phyloP scores from a whole-genome alignment of 2,888 invertebrate genomes.

The Lasioglossum oenotherae region DNA sequence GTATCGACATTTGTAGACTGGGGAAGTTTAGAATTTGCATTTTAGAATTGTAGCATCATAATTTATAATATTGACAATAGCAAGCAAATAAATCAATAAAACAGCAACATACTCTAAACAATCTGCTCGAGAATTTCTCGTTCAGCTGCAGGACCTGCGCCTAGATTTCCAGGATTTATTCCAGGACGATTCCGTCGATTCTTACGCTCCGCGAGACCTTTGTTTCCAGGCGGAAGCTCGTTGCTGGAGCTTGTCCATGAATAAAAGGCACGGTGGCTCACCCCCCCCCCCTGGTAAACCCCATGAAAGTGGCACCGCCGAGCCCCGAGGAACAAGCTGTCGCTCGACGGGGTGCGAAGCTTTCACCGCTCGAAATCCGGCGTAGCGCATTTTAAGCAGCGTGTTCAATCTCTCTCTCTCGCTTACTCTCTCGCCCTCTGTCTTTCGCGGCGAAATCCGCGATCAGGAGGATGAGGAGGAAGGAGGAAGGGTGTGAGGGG shows the following conservation, averaged over 20 bases:
- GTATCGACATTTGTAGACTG: too few relatives aligned
- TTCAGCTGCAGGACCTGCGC: neutral
- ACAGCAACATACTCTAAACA: neutral
- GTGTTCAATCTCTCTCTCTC: conserved; percentile 19
- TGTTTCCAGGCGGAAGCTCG: neutral
- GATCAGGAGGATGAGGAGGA: conserved; percentile 11
- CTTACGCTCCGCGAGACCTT: neutral
- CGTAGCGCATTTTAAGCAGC: conserved; percentile 27
- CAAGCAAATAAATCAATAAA: neutral
- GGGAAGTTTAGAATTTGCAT: too few relatives aligned
- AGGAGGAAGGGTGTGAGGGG: neutral
- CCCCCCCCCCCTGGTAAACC: neutral
- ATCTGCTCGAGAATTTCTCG: neutral
- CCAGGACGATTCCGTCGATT: conserved; percentile 1
- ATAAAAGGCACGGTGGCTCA: neutral
- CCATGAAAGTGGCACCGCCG: neutral
- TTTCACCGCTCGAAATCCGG: conserved; percentile 31
- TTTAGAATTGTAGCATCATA: too few relatives aligned
- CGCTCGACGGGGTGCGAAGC: neutral
- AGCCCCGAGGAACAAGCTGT: conserved; percentile 7
- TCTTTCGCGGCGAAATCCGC: conserved; percentile 16
- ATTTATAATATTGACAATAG: neutral
- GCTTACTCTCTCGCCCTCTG: neutral
- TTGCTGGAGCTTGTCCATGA: neutral
- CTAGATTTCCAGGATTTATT: neutral